A percentile compares a stretch with the other conserved stretches of the same genome.
phyloP scores from a whole-genome alignment of 2,888 invertebrate species.

The Sarcophaga subvicina region DNA sequence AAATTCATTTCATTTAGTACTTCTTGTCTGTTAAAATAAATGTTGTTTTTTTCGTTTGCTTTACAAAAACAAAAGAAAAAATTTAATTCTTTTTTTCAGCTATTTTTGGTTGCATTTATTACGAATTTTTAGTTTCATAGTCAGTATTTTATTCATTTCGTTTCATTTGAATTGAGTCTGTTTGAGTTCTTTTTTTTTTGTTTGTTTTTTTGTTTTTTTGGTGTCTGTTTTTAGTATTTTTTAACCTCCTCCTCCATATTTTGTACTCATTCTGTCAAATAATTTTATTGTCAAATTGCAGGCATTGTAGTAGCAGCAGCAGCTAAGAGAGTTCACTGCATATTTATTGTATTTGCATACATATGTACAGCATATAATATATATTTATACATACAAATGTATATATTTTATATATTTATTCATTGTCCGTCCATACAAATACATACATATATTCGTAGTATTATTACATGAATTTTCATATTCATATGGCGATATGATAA shows the following conservation, averaged over 20 bases:
- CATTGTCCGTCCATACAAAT: slow-evolving; percentile 10
- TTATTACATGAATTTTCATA: slow-evolving; percentile 58
- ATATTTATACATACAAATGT: slow-evolving; percentile 12
- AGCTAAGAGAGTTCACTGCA: slow-evolving; percentile 12
- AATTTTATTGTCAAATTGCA: slow-evolving; percentile 70
- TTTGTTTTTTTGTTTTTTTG: slow-evolving; percentile 26
- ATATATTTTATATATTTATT: slow-evolving; percentile 28
- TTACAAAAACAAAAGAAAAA: background rate
- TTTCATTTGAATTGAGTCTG: slow-evolving; percentile 34
- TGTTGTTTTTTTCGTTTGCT: slow-evolving; percentile 45
- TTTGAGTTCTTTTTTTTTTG: background rate
- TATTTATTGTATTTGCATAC: slow-evolving; percentile 16
- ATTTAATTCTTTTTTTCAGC: background rate
- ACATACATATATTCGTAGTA: background rate
- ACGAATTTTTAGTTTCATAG: slow-evolving; percentile 26
- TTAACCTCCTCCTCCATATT: slow-evolving; percentile 68
- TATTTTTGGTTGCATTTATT: slow-evolving; percentile 34
- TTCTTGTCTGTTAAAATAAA: slow-evolving; percentile 64
- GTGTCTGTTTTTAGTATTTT: background rate
- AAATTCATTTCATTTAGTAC: slow-evolving; percentile 64
- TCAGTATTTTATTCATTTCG: slow-evolving; percentile 27
- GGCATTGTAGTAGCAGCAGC: slow-evolving; percentile 31
- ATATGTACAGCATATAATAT: background rate
- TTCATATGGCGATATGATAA: slow-evolving; percentile 60
- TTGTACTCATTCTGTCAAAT: slow-evolving; percentile 73